Percentiles rank a stretch among this genome's conserved stretches.
These are phyloP conservation scores for Plebejus melissa DNA, from an alignment of 2,888 invertebrate species.

Conservation along the genomic window DNA sequence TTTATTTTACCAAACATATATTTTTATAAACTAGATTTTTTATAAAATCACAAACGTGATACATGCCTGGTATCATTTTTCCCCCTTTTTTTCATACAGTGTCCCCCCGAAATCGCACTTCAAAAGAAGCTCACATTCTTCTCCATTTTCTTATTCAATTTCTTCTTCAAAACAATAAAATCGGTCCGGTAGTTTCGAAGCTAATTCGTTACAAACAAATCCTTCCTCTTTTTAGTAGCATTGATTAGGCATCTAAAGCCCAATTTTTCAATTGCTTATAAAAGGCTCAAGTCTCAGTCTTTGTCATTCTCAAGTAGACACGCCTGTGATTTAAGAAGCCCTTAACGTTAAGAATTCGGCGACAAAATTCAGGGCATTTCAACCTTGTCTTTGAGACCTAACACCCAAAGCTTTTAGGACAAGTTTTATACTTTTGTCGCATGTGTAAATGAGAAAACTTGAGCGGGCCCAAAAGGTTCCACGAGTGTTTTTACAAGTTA, in stretches of 20 bases:
- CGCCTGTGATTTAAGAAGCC: neutral
- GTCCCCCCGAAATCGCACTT: neutral
- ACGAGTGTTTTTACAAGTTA: constrained; percentile 14
- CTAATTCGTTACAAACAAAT: neutral
- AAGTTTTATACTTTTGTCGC: neutral
- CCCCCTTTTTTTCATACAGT: too few relatives aligned
- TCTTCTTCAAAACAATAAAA: neutral
- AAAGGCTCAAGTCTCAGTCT: neutral
- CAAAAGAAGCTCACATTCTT: neutral
- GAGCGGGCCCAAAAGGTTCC: neutral
- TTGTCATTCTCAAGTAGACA: neutral
- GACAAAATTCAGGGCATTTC: neutral
- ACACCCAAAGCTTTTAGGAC: neutral
- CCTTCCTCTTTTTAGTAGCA: neutral
- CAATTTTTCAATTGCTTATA: neutral
- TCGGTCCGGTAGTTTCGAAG: neutral
- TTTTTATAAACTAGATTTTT: too few relatives aligned
- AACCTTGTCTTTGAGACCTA: constrained; percentile 12
- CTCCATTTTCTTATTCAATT: neutral
- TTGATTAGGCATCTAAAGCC: neutral
- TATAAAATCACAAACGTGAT: too few relatives aligned
- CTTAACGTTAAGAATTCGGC: neutral
- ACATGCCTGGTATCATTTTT: too few relatives aligned
- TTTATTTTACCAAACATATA: neutral
- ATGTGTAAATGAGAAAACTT: constrained; percentile 25